Conservation (phyloP, 1,140 invertebrate species). For the Araneus ventricosus region DNA sequence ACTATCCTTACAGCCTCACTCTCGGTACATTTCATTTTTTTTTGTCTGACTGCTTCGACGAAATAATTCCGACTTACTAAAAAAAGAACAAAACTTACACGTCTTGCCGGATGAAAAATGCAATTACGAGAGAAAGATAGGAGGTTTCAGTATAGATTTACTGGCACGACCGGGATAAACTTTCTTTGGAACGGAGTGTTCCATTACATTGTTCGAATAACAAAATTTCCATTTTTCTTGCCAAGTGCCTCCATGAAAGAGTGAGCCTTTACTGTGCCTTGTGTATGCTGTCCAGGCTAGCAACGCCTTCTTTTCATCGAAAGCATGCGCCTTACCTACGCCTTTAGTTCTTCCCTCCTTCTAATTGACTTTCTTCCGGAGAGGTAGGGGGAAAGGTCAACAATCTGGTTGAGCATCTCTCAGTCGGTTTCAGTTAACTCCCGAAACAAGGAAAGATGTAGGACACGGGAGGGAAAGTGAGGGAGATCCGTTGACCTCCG, state of each 20-base stretch:
- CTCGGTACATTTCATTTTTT: too few species aligned
- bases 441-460: background rate
- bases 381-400: constrained; percentile 27
- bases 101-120: too few species aligned
- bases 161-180: too few species aligned
- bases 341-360: background rate
- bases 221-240: background rate
- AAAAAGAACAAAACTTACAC: too few species aligned
- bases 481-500: background rate
- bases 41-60: too few species aligned
- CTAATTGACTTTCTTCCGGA: constrained; percentile 39
- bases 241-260: background rate
- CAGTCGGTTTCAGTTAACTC: background rate
- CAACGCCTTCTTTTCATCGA: constrained; percentile 34
- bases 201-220: background rate
- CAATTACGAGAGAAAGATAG: too few species aligned
- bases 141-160: too few species aligned
- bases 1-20: too few species aligned
- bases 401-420: constrained; percentile 51
- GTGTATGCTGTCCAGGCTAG: background rate
- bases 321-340: constrained; percentile 4
- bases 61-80: too few species aligned
- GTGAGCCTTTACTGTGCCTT: background rate
- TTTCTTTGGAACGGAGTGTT: too few species aligned
- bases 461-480: constrained; percentile 59